Conservation (phyloP, 2,797 vertebrate genomes). For the Rhynchotus rufescens region DNA sequence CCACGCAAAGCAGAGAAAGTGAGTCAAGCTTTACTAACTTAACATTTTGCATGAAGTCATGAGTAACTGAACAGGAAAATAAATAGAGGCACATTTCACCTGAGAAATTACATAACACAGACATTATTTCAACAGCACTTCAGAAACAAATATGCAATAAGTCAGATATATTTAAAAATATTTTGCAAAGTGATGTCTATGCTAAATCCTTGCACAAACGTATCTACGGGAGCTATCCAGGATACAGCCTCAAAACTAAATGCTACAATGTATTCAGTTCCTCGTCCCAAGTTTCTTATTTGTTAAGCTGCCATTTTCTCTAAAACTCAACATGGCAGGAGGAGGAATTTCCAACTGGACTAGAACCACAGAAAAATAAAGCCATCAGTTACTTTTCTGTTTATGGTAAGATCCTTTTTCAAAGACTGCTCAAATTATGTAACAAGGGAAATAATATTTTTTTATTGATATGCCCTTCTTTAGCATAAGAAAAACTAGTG, state of each 20-base stretch:
- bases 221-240: background rate
- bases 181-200: background rate
- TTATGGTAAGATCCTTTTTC: background rate
- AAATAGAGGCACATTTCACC: background rate
- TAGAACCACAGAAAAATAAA: background rate
- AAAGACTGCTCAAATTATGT: background rate
- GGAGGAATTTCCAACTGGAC: background rate
- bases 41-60: background rate
- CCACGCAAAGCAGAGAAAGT: background rate
- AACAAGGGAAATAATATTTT: background rate
- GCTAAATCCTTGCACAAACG: background rate
- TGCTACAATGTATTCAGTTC: background rate
- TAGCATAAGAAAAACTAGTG: background rate
- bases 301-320: background rate
- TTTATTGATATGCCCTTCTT: background rate
- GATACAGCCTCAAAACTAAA: background rate
- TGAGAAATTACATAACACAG: background rate
- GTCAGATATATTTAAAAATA: background rate
- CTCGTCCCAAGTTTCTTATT: background rate
- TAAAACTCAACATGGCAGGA: background rate
- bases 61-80: background rate
- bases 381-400: background rate
- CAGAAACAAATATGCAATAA: background rate
- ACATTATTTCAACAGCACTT: background rate
- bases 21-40: background rate